Conservation (phyloP, 2,797 vertebrate genomes). For the Enteromius paludinosus region DNA sequence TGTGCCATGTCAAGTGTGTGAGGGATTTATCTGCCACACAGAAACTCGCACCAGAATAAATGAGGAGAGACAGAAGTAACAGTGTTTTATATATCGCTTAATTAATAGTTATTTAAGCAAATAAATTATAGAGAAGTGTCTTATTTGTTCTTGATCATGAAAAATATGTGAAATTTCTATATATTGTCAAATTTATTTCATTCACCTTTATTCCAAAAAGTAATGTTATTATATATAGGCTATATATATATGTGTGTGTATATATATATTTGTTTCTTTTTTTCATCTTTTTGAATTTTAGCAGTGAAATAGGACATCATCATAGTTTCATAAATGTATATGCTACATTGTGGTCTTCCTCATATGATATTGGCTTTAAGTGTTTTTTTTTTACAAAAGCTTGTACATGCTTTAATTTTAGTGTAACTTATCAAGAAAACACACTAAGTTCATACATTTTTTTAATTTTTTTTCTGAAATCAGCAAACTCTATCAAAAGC, state of each 20-base stretch:
- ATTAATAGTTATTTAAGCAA: neutral
- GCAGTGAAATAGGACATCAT: neutral
- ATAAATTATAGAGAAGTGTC: neutral
- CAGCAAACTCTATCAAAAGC: conserved; percentile 22
- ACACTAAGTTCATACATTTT: conserved; percentile 3
- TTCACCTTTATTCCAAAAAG: neutral
- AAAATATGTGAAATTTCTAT: neutral
- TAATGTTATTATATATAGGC: neutral
- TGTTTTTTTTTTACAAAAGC: too few relatives aligned
- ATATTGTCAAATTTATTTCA: neutral
- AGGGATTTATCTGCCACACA: conserved; percentile 4
- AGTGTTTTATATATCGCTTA: neutral
- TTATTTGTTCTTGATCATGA: neutral
- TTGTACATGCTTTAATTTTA: neutral
- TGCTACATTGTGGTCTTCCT: neutral
- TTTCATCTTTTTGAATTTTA: neutral
- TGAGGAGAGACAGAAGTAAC: neutral
- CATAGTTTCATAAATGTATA: neutral
- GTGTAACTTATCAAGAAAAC: neutral
- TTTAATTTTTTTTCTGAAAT: neutral
- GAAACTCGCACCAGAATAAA: neutral
- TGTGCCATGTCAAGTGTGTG: neutral
- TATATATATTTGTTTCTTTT: too few relatives aligned
- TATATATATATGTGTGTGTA: too few relatives aligned
- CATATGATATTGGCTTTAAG: neutral